Percentiles rank a stretch among this genome's conserved stretches.
phyloP scores from a whole-genome alignment of 2,797 vertebrate species.

The Lophotriccus pileatus region DNA sequence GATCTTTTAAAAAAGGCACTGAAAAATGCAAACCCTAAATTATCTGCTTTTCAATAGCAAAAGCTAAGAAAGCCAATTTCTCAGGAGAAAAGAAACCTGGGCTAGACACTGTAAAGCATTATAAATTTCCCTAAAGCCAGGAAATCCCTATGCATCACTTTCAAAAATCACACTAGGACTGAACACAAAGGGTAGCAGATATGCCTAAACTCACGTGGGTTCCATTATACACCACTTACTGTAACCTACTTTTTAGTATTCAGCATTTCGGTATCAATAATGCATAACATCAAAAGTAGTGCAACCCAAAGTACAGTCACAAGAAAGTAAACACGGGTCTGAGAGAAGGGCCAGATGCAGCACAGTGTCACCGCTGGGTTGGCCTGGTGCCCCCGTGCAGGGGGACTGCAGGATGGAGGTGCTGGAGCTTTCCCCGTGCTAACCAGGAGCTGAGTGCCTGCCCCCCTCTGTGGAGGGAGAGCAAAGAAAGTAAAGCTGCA shows the following conservation, averaged over 20 bases:
- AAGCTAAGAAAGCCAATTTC: background rate
- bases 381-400: background rate
- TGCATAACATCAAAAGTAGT: background rate
- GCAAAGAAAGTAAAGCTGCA: background rate
- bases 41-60: background rate
- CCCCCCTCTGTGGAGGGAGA: rapidly evolving
- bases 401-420: background rate
- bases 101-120: background rate
- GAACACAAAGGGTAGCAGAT: background rate
- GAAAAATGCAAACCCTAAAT: background rate
- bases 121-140: background rate
- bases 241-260: conserved; percentile 60
- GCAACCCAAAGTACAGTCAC: background rate
- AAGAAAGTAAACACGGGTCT: background rate
- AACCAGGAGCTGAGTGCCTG: background rate
- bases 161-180: background rate
- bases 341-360: background rate
- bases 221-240: conserved; percentile 33
- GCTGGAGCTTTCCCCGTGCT: background rate
- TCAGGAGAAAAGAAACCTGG: background rate
- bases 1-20: background rate
- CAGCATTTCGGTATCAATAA: conserved; percentile 54
- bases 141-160: background rate
- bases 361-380: rapidly evolving
- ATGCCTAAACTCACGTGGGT: background rate